Evolutionary conservation across 2,797 vertebrate genomes (phyloP).

Genomic region (Thalassophryne amazonica): DNA sequence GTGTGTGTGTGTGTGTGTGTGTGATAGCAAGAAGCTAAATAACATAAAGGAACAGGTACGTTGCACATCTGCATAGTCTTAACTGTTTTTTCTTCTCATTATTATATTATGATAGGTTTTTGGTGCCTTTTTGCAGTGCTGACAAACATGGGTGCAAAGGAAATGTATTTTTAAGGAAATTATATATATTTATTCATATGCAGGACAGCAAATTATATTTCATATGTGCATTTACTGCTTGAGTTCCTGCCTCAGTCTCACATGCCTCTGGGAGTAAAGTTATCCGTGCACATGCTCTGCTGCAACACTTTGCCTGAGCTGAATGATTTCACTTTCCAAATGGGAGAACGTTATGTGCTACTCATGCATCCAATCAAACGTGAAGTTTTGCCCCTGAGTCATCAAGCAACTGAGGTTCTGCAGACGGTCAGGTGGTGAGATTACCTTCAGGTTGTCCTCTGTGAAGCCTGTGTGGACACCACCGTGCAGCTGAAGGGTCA

Average conservation of each 20-base stretch:
- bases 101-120: no score
- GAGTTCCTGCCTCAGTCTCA: constrained; percentile 16
- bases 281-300: constrained; percentile 23
- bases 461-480: constrained; percentile 49
- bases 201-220: constrained; percentile 13
- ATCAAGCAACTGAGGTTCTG: constrained; percentile 29
- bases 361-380: constrained; percentile 46
- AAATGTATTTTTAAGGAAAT: not conserved
- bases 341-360: constrained; percentile 34
- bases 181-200: no score
- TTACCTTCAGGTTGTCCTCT: constrained; percentile 49
- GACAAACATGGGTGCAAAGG: not conserved
- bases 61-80: no score
- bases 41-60: no score
- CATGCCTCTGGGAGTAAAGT: constrained; percentile 27
- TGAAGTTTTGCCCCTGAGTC: constrained; percentile 36
- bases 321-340: constrained; percentile 46
- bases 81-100: no score
- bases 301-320: constrained; percentile 33
- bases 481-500: constrained; percentile 31
- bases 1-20: no score
- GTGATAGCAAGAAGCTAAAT: no score
- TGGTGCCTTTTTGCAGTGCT: no score
- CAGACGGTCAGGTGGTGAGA: constrained; percentile 51
- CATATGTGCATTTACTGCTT: constrained; percentile 8